Evolutionary conservation across 2,888 invertebrate species (phyloP).

Genomic region (Oxystoma pomonae): DNA sequence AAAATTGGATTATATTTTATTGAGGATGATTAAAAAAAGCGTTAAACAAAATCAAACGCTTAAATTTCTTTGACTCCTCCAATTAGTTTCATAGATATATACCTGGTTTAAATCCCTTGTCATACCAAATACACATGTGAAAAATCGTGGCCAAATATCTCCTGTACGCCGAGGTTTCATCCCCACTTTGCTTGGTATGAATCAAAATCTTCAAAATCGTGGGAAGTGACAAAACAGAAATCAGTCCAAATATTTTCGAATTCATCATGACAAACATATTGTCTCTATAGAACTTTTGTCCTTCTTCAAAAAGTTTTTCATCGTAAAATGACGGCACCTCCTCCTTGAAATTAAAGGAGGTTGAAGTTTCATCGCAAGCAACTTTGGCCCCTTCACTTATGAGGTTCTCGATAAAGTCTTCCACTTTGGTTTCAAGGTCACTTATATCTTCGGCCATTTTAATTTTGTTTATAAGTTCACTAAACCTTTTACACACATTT

Average conservation of each 20-base stretch:
- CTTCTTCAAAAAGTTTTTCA: slow-evolving; percentile 61
- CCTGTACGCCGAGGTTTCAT: slow-evolving; percentile 61
- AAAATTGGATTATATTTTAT: no score
- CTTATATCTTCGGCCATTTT: background rate
- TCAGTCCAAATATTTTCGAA: slow-evolving; percentile 71
- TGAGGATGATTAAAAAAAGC: no score
- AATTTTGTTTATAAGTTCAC: no score
- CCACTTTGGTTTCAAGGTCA: slow-evolving; percentile 13
- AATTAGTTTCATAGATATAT: background rate
- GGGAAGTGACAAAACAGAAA: slow-evolving; percentile 70
- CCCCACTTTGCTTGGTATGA: slow-evolving; percentile 67
- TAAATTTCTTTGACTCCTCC: background rate
- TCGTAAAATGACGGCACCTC: slow-evolving; percentile 64
- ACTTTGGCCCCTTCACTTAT: slow-evolving; percentile 48
- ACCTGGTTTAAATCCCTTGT: slow-evolving; percentile 60
- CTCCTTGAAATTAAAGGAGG: slow-evolving; percentile 46
- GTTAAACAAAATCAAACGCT: no score
- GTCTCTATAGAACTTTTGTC: slow-evolving; percentile 66
- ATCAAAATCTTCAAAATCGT: slow-evolving; percentile 68
- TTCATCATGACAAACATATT: slow-evolving; percentile 67
- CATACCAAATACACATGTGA: slow-evolving; percentile 78
- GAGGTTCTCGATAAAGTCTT: slow-evolving; percentile 37
- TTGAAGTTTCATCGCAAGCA: slow-evolving; percentile 50
- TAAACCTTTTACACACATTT: no score
- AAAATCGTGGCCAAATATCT: slow-evolving; percentile 76